phyloP scores from a whole-genome alignment of 1,140 invertebrate species.

The Araneus ventricosus region DNA sequence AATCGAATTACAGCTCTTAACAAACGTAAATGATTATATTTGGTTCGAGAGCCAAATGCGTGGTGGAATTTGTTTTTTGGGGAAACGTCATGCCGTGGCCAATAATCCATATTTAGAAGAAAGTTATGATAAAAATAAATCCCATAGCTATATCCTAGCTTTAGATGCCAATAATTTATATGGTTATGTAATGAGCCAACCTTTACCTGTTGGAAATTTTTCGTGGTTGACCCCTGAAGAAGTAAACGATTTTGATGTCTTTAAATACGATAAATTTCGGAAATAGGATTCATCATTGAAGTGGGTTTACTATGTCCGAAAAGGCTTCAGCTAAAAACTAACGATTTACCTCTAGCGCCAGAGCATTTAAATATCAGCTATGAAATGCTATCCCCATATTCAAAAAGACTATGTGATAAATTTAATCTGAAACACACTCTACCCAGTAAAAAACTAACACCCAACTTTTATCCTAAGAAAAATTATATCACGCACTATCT shows the following conservation, averaged over 20 bases:
- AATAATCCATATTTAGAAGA: background rate
- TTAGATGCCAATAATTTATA: background rate
- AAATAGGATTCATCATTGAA: background rate
- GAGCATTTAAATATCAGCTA: too few species aligned
- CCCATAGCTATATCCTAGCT: background rate
- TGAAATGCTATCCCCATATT: too few species aligned
- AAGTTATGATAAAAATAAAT: background rate
- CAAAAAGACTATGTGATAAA: too few species aligned
- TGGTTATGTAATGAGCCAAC: background rate
- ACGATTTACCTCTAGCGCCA: too few species aligned
- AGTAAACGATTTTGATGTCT: background rate
- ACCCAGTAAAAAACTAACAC: too few species aligned
- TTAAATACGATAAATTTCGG: background rate
- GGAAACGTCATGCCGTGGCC: background rate
- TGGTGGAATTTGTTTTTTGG: background rate
- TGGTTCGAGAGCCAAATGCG: background rate
- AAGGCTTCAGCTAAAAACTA: too few species aligned
- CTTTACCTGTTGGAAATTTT: background rate
- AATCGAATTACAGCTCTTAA: background rate
- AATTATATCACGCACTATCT: background rate
- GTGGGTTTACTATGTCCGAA: too few species aligned
- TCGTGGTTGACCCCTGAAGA: background rate
- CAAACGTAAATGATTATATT: background rate
- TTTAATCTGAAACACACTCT: too few species aligned
- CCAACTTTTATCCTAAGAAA: background rate